phyloP scores from a whole-genome alignment of 2,113 vertebrate species.

The Hydrochoerus hydrochaeris region DNA sequence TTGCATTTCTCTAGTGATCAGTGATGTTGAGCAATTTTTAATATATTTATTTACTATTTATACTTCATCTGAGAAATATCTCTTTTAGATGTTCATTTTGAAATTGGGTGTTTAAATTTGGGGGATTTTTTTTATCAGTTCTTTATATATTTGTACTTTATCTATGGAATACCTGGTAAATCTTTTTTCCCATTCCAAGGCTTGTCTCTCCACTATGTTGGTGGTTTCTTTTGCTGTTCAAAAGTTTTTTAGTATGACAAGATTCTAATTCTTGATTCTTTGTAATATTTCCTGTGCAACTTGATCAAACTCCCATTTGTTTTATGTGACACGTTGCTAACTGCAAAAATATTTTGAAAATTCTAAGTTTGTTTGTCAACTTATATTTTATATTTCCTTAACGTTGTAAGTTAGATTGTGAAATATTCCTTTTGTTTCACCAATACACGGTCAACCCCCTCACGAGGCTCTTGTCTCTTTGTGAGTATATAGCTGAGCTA shows the following conservation, averaged over 20 bases:
- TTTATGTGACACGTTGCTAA: conserved; percentile 18
- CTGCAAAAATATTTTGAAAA: neutral
- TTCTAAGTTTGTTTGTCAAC: neutral
- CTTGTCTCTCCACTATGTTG: neutral
- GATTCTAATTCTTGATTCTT: neutral
- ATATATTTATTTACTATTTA: neutral
- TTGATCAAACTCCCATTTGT: neutral
- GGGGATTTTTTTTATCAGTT: neutral
- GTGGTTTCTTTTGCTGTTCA: neutral
- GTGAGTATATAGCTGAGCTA: neutral
- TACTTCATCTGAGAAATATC: neutral
- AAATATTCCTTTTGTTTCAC: neutral
- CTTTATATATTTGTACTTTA: neutral
- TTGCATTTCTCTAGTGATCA: neutral
- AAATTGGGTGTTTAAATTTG: neutral
- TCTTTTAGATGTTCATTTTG: neutral
- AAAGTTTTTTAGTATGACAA: neutral
- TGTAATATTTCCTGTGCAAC: neutral
- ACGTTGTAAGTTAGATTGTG: neutral
- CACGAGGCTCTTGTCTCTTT: neutral
- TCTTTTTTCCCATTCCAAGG: neutral
- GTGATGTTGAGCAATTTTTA: neutral
- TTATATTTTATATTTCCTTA: conserved; percentile 12
- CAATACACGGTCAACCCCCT: neutral
- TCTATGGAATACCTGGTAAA: neutral